Base-by-base conservation (phyloP, 2,113 vertebrate species). In the Aegotheles bennettii region DNA sequence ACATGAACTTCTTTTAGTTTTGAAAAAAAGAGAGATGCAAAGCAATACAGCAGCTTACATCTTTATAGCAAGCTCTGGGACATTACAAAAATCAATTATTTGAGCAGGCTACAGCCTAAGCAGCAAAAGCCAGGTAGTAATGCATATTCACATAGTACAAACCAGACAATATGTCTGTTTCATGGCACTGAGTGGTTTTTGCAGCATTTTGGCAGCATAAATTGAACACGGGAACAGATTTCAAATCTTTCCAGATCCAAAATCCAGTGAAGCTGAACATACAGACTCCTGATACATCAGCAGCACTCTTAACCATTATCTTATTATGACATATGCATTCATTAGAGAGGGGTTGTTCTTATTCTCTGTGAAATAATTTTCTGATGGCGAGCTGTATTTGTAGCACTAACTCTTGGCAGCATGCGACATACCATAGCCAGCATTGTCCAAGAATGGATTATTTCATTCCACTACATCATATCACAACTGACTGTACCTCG, bases 381-480 rank as follows among this genome's bases (percentile, higher is more conserved):
- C 82, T 48, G 47, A 63, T 56, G 38, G 65, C 18, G 19, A 89
- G 43, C 75, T 70, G 69, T 45, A 65, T 61, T 85, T 90, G 84
- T 53, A 85, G 76, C 36, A 43, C 64, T 86, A 93, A 68, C 77
- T 89, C 42, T 75, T 73, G 82, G 75, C 82, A 92, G 90, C 59
- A 65, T 0, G 0, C 40, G 83, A 75, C 89, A 89, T 36, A 89
- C 87, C 70, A 71, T 70, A 76, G 83, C 59, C 48, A 14, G 77
- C 74, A 92, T 85, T 93, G 79, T 93, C 82, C 93, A 75, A 61
- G 88, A 92, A 93, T 51, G 53, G 68, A 96, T 84, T 95, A 97
- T 94, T 96, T 84, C 71, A 84, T 95, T 96, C 77, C 89, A 95
- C 71, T 95, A 96, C 91, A 94, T 94, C 64, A 54, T 96, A 96